Conservation (phyloP, 2,888 invertebrate genomes). For the Dione vanillae region DNA sequence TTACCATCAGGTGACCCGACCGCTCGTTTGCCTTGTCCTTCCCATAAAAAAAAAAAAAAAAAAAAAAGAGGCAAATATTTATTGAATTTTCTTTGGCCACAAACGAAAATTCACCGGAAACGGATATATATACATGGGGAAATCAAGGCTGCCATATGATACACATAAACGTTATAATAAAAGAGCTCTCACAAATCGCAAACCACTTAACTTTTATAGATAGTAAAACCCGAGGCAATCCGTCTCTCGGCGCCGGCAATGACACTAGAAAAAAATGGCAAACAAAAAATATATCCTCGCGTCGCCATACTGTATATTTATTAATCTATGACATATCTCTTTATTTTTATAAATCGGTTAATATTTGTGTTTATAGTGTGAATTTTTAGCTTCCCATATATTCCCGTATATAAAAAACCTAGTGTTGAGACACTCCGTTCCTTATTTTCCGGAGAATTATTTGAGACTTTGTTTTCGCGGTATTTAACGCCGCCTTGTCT, state of each 20-base stretch:
- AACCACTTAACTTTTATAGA: conserved; percentile 51
- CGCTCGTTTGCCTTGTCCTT: too few relatives aligned
- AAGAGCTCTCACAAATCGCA: conserved; percentile 37
- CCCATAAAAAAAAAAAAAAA: too few relatives aligned
- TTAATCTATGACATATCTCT: conserved; percentile 27
- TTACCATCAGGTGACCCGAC: too few relatives aligned
- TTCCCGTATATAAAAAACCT: neutral
- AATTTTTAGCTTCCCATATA: neutral
- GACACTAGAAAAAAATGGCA: conserved; percentile 39
- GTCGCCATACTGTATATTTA: conserved; percentile 15
- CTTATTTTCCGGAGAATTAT: too few relatives aligned
- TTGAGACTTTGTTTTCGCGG: too few relatives aligned
- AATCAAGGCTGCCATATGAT: conserved; percentile 17
- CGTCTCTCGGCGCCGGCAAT: conserved; percentile 47
- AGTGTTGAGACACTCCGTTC: neutral
- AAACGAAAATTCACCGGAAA: neutral
- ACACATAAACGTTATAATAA: conserved; percentile 29
- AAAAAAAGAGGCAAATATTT: too few relatives aligned
- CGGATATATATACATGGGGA: neutral
- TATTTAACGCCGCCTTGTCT: too few relatives aligned
- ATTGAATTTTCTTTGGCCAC: neutral
- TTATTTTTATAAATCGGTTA: conserved; percentile 26
- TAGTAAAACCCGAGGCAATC: conserved; percentile 55
- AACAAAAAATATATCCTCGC: conserved; percentile 41
- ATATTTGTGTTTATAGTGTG: conserved; percentile 4